Evolutionary conservation across 2,797 vertebrate genomes (phyloP).

Genomic region (Rhinogobio ventralis): DNA sequence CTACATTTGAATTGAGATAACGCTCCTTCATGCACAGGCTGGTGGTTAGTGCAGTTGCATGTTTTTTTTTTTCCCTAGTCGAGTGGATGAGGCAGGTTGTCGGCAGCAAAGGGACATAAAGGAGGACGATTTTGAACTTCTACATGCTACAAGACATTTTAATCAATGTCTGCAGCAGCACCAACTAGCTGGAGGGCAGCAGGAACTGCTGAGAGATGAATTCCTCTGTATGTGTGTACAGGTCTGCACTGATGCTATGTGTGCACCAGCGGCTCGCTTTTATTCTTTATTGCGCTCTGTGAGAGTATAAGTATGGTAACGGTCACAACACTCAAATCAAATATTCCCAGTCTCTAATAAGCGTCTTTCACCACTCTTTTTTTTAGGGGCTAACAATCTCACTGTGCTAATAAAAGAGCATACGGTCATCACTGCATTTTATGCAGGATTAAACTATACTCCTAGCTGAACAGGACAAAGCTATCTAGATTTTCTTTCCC

Average conservation of each 20-base stretch:
- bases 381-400: constrained; percentile 69
- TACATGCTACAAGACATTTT: constrained; percentile 84
- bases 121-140: constrained; percentile 78
- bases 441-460: constrained; percentile 61
- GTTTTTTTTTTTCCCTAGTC: constrained; percentile 45
- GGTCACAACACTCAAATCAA: constrained; percentile 66
- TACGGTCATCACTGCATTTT: constrained; percentile 68
- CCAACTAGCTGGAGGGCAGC: constrained; percentile 78
- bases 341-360: constrained; percentile 71
- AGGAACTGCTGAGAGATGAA: constrained; percentile 80
- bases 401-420: constrained; percentile 60
- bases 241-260: constrained; percentile 59
- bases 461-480: constrained; percentile 65
- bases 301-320: background rate
- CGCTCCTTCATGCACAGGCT: constrained; percentile 14
- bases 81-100: constrained; percentile 62
- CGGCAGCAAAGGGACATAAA: constrained; percentile 76
- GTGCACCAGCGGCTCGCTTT: constrained; percentile 6
- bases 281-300: background rate
- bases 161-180: constrained; percentile 83
- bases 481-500: constrained; percentile 52
- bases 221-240: constrained; percentile 75
- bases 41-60: constrained; percentile 12
- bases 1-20: background rate
- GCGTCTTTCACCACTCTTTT: constrained; percentile 70